These are phyloP conservation scores for Gymnobelideus leadbeateri DNA, from an alignment of 2,113 vertebrate genomes.

Conservation along the genomic window DNA sequence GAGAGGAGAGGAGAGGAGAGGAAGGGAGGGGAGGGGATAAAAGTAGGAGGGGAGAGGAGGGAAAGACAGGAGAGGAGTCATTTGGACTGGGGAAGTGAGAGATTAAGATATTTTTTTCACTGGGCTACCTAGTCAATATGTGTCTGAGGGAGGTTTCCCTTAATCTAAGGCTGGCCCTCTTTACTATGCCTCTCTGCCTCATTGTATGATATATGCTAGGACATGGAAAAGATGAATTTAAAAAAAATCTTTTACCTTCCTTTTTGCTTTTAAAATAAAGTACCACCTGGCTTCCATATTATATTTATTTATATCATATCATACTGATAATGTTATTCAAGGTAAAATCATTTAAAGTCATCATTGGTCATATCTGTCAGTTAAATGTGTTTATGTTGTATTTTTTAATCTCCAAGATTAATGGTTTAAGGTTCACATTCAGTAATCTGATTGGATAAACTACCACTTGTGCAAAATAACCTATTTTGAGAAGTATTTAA, in stretches of 20 bases:
- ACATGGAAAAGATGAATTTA: not conserved
- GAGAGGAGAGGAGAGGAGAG: not conserved
- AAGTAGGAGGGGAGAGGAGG: too few relatives aligned
- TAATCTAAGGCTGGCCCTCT: not conserved
- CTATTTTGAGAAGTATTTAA: slow-evolving; percentile 62
- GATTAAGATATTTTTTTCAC: not conserved
- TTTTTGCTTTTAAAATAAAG: slow-evolving; percentile 35
- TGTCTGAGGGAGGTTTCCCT: not conserved
- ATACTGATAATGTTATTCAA: not conserved
- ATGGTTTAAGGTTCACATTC: slow-evolving; percentile 49
- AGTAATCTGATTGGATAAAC: slow-evolving; percentile 57
- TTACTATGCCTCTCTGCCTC: not conserved
- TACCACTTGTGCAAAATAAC: slow-evolving; percentile 46
- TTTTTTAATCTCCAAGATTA: slow-evolving; percentile 62
- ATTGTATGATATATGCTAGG: not conserved
- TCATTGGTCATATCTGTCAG: slow-evolving; percentile 50
- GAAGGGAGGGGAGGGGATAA: too few relatives aligned
- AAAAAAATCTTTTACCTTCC: not conserved
- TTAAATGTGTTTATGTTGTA: slow-evolving; percentile 33
- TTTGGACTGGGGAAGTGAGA: not conserved
- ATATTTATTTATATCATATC: slow-evolving; percentile 52
- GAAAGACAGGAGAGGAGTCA: not conserved
- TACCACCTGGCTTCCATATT: slow-evolving; percentile 6
- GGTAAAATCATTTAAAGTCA: slow-evolving; percentile 37
- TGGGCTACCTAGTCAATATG: not conserved